Evolutionary conservation across 2,797 vertebrate species (phyloP).

Genomic region (Limnodromus scolopaceus): DNA sequence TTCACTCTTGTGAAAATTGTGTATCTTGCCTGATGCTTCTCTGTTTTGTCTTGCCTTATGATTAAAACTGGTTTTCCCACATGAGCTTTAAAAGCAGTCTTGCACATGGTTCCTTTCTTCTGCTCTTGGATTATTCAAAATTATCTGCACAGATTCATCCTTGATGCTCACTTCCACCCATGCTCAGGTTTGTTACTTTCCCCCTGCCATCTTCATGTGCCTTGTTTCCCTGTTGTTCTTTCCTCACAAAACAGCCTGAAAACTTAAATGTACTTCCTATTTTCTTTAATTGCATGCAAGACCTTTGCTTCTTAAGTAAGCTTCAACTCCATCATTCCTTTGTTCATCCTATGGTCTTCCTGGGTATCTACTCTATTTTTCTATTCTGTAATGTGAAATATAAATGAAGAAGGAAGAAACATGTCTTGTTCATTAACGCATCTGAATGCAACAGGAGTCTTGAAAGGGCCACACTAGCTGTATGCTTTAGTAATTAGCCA

Average conservation of each 20-base stretch:
- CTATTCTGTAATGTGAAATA: background rate
- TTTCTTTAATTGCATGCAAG: background rate
- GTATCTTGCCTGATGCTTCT: background rate
- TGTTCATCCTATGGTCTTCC: background rate
- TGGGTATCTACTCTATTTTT: background rate
- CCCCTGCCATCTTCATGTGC: background rate
- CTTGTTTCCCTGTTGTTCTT: rapidly evolving
- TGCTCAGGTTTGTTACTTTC: background rate
- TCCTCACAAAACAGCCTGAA: background rate
- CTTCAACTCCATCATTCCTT: background rate
- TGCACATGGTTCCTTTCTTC: background rate
- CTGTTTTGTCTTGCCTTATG: background rate
- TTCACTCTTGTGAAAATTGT: background rate
- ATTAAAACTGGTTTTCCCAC: background rate
- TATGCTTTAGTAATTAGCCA: background rate
- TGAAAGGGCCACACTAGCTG: background rate
- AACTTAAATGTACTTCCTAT: background rate
- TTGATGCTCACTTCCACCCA: background rate
- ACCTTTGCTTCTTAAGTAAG: background rate
- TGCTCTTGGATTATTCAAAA: background rate
- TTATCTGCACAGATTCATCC: background rate
- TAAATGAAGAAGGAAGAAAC: background rate
- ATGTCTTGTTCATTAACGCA: rapidly evolving
- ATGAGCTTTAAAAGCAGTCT: background rate
- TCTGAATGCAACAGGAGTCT: background rate